Evolutionary conservation across 2,797 vertebrate species (phyloP), one percentile per base, ranked within the genome.

Genomic region (Dallia pectoralis): DNA sequence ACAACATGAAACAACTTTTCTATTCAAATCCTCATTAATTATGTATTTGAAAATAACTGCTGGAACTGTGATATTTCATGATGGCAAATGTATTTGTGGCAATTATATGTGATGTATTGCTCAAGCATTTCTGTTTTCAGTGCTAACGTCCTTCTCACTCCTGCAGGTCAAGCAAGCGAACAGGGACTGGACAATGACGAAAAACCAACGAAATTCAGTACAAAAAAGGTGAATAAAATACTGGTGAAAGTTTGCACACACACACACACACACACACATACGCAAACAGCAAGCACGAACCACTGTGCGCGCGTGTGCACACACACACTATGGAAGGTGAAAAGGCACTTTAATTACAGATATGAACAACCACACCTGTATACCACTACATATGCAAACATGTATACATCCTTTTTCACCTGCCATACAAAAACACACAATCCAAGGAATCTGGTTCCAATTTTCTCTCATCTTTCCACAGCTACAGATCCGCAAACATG

Each of bases 91-190:
- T 59, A 64, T 64, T 32, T 18, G 62, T 33, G 30, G 16, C 29
- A 63, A 63, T 63, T 63, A 3, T 3, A 30, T 29, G 15, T 8
- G 32, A 64, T 64, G 14, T 15, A 19, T 64, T 64, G 16, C 4
- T 7, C 14, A 33, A 29, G 4, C 22, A 14, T 25, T 14, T 59
- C n/a, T 47, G 22, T 36, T 47, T 79, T 65, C 14, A 27, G 14
- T 14, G 40, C 40, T 44, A 44, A 44, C 40, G 40, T 44, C 51
- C 2, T 85, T 27, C 75, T 81, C 27, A 77, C 74, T 85, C 86
- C 79, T 90, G 32, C 90, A 96, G 95, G 79, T 93, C 18, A 95
- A 93, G 75, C 93, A 93, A 74, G 92, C 91, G 71, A 94, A 93
- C 85, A 93, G 83, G 11, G 94, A 95, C 80, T 93, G 92, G 91